Conservation (phyloP, 2,113 vertebrate species). For the Excalfactoria chinensis region DNA sequence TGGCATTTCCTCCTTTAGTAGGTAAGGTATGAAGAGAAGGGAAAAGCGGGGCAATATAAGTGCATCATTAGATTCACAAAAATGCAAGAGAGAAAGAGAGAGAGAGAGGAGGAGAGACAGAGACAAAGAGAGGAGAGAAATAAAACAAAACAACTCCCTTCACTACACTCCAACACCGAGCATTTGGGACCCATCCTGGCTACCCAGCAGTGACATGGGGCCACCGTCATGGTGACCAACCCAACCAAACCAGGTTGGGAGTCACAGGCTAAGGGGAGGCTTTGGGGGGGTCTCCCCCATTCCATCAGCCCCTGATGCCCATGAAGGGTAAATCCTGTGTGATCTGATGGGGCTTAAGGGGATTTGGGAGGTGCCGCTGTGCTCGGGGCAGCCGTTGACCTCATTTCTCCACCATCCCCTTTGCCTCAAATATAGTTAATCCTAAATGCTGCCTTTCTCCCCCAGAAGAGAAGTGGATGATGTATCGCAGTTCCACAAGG, state of each 20-base stretch:
- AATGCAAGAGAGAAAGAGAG: slow-evolving; percentile 97
- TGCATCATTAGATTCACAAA: slow-evolving; percentile 99
- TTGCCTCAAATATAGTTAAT: background rate
- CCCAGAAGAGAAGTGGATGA: background rate
- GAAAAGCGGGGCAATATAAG: slow-evolving; percentile 99
- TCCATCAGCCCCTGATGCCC: rapidly evolving
- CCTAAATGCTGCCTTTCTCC: background rate
- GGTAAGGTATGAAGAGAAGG: slow-evolving; percentile 99
- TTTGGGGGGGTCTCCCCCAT: background rate
- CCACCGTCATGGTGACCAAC: background rate
- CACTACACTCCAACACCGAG: slow-evolving; percentile 80
- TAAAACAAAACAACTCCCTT: slow-evolving; percentile 95
- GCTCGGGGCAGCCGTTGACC: rapidly evolving
- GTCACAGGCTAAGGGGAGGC: background rate
- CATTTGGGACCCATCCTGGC: background rate
- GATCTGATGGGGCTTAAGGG: background rate
- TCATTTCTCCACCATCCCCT: background rate
- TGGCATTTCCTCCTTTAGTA: slow-evolving; percentile 99
- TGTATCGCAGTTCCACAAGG: rapidly evolving
- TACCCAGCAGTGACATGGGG: background rate
- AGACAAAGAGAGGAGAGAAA: slow-evolving; percentile 83
- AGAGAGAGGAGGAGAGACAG: slow-evolving; percentile 77
- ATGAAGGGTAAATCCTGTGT: background rate
- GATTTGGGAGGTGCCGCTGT: background rate
- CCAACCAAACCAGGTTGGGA: rapidly evolving